Conservation (phyloP, 2,797 vertebrate genomes). For the Hippoglossus hippoglossus region DNA sequence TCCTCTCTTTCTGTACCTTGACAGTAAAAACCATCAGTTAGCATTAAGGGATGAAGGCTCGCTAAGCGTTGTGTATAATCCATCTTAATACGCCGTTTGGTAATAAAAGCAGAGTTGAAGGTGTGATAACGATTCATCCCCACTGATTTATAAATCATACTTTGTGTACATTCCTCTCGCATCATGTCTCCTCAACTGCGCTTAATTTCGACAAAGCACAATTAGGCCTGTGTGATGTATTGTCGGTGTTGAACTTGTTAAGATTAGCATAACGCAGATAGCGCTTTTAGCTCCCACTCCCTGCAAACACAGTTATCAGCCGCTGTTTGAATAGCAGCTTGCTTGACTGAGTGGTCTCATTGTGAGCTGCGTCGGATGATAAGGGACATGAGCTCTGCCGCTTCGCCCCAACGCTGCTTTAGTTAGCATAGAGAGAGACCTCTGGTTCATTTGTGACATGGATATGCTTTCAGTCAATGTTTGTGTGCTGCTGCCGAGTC, state of each 20-base stretch:
- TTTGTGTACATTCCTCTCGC: slow-evolving; percentile 70
- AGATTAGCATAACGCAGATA: slow-evolving; percentile 67
- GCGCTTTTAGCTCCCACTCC: slow-evolving; percentile 57
- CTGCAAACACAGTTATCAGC: slow-evolving; percentile 77
- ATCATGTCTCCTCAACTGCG: slow-evolving; percentile 63
- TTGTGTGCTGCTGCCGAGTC: slow-evolving; percentile 58
- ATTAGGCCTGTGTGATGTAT: slow-evolving; percentile 70
- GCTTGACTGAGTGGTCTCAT: slow-evolving; percentile 66
- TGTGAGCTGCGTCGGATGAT: slow-evolving; percentile 61
- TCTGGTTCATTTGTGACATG: slow-evolving; percentile 54
- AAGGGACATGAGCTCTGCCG: slow-evolving; percentile 45
- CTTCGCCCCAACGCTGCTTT: slow-evolving; percentile 23
- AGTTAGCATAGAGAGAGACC: slow-evolving; percentile 57
- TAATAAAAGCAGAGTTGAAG: slow-evolving; percentile 68
- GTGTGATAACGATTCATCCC: slow-evolving; percentile 68
- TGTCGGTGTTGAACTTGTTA: slow-evolving; percentile 66
- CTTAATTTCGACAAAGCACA: slow-evolving; percentile 75
- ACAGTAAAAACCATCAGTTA: slow-evolving; percentile 59
- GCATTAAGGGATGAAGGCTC: slow-evolving; percentile 60
- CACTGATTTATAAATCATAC: slow-evolving; percentile 71
- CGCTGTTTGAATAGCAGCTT: slow-evolving; percentile 74
- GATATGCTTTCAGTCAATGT: slow-evolving; percentile 60
- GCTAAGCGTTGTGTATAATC: slow-evolving; percentile 65
- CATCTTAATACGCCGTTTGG: slow-evolving; percentile 66
- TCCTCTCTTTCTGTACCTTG: slow-evolving; percentile 45